A percentile compares a stretch with the other conserved stretches of the same genome.
Evolutionary conservation across 2,797 vertebrate genomes (phyloP).

Genomic region (Megaceryle alcyon): DNA sequence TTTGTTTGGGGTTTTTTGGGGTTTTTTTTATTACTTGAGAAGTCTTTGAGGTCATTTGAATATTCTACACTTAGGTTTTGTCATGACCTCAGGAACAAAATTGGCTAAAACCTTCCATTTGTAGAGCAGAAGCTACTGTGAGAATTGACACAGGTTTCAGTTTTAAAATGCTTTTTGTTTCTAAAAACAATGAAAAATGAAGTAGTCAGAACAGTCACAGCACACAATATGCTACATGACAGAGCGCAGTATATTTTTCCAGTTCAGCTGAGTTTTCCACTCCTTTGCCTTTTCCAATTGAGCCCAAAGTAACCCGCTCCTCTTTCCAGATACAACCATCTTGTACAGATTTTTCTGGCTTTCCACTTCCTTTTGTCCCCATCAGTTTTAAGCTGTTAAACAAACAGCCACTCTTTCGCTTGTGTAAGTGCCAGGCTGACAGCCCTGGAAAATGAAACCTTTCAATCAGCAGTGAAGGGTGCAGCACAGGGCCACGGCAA

Average conservation of each 20-base stretch:
- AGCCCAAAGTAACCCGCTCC: slow-evolving; percentile 47
- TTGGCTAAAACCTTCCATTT: background rate
- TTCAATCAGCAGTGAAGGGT: slow-evolving; percentile 5
- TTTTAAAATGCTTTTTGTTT: slow-evolving; percentile 40
- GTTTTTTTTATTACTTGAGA: background rate
- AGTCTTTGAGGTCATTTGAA: slow-evolving; percentile 17
- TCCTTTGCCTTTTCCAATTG: slow-evolving; percentile 71
- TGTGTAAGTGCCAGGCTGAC: slow-evolving; percentile 10
- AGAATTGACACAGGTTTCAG: slow-evolving; percentile 37
- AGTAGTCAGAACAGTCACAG: slow-evolving; percentile 38
- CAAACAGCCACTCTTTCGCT: slow-evolving; percentile 15
- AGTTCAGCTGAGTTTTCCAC: slow-evolving; percentile 77
- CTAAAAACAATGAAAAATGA: slow-evolving; percentile 42
- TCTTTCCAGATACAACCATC: slow-evolving; percentile 34
- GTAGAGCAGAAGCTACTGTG: background rate
- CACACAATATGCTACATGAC: slow-evolving; percentile 36
- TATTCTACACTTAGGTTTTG: slow-evolving; percentile 23
- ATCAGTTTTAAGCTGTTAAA: slow-evolving; percentile 34
- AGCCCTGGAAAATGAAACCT: slow-evolving; percentile 32
- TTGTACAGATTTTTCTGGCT: slow-evolving; percentile 20
- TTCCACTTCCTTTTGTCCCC: slow-evolving; percentile 31
- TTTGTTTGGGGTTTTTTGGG: too few species aligned
- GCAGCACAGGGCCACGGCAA: background rate
- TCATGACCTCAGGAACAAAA: slow-evolving; percentile 9
- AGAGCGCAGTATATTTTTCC: slow-evolving; percentile 50